Evolutionary conservation across 2,113 vertebrate species (phyloP), one percentile per base, ranked within the genome.

Genomic region (Genyomyrus donnyi): DNA sequence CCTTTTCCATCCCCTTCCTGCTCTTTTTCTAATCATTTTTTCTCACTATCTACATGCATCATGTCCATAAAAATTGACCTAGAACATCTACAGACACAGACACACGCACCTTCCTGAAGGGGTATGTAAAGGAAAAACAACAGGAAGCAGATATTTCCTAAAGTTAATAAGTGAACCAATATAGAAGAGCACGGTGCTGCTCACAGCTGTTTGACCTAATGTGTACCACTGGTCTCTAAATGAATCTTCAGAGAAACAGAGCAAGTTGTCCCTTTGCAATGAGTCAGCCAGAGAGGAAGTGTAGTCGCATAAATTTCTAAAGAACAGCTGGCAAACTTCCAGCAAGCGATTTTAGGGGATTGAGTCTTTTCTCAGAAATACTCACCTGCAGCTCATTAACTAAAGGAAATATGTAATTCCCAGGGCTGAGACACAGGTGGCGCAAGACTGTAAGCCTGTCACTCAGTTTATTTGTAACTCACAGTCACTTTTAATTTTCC

Each of bases 201-300:
- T 85, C 15, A 48, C 21, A 48, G 21, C 83, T 46, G 83, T 48
- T 24, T 85, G 39, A 85, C 83, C 83, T 77, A 77, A 77, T 42
- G 45, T 85, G 39, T 85, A 48, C 42, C 17, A 48, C 42, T 85
- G 45, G 21, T 48, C 45, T 24, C 45, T 46, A 24, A 85, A 85
- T 85, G 9, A 85, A 24, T 11, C 80, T 84, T 84, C 42, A 84
- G 21, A 87, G 48, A 87, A 87, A 52, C 46, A 15, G 48, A 52
- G 10, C 2, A 45, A 85, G 13, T 19, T 50, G 85, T 17, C n/a
- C 10, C 48, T 31, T 13, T 50, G 27, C 24, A 50, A 31, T 87
- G 85, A 87, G 48, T 87, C 85, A 87, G 9, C 24, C n/a, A 8
- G 27, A 87, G 85, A 87, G 85, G 85, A 87, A 87, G n/a, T 87